A percentile compares a stretch with the other conserved stretches of the same genome.
phyloP scores from a whole-genome alignment of 2,888 invertebrate genomes.

The Lasioglossum leucozonium region DNA sequence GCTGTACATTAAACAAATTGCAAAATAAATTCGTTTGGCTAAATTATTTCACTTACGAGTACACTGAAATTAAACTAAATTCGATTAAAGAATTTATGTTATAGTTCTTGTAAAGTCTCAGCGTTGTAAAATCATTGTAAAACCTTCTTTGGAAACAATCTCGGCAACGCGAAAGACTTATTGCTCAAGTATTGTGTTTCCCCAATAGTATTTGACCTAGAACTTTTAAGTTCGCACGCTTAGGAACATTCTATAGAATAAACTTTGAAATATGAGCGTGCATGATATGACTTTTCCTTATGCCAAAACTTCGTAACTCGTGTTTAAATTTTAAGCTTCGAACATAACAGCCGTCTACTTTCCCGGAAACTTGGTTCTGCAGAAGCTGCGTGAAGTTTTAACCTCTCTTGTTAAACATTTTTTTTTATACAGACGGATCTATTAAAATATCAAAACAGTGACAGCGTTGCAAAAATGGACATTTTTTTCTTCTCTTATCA shows the following conservation, averaged over 20 bases:
- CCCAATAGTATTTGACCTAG: slow-evolving; percentile 5
- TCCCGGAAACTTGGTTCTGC: neutral
- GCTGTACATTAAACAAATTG: neutral
- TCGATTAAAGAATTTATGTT: neutral
- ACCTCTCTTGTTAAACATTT: neutral
- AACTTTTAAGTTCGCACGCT: neutral
- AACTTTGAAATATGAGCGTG: neutral
- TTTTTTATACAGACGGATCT: neutral
- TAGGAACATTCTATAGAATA: slow-evolving; percentile 1
- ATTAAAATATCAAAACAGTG: neutral
- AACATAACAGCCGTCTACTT: slow-evolving; percentile 13
- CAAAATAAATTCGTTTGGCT: neutral
- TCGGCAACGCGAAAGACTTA: neutral
- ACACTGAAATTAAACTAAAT: neutral
- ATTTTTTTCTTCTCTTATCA: neutral
- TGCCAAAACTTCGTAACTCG: neutral
- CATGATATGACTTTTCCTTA: slow-evolving; percentile 3
- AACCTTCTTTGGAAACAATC: neutral
- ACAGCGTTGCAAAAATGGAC: neutral
- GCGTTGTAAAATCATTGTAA: neutral
- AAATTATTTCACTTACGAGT: neutral
- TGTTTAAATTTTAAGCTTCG: slow-evolving; percentile 15
- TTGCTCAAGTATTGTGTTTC: neutral
- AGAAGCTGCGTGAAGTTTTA: slow-evolving; percentile 3
- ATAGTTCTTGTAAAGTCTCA: neutral